Base-by-base conservation (phyloP, 2,888 invertebrate genomes). In the Falcaria lacertinaria region DNA sequence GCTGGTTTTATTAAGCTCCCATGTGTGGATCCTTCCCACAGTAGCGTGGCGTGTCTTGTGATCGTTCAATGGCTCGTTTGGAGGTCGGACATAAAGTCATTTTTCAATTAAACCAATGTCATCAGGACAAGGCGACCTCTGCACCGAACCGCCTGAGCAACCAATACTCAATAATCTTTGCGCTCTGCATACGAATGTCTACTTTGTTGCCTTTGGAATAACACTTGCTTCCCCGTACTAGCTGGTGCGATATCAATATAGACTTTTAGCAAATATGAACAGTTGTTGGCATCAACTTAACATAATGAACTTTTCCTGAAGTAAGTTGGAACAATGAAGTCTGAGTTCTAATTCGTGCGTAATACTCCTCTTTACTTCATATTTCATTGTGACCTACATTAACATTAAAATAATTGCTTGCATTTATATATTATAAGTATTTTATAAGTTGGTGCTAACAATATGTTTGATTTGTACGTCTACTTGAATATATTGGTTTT, bases 61-160 rank as follows among this genome's bases (percentile, higher is more conserved):
- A 58, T 52, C 60, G 60, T 67, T 73, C 69, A 77, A 72, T 71
- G 64, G 69, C 68, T 64, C 66, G 64, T 61, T 68, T 69, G 67
- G 72, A 83, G 83, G 83, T 80, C 84, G 77, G 64, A 66, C 67
- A 61, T 72, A 73, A 80, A 78, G 82, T 82, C 73, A 84, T 85
- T 81, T 84, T 84, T 77, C 84, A 87, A 86, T 86, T 80, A 81
- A 68, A 67, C 60, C 84, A 87, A 86, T 83, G 85, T 82, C 85
- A 81, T 71, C 71, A 74, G 85, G 80, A 79, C 83, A 69, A 50
- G 42, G 44, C 70, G 83, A 77, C 78, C 82, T 81, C 74, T 70
- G 65, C 64, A 60, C 64, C 51, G 64, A 59, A 62, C 61, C 54
- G 59, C 57, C 71, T 69, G 60, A n/a, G 54, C 52, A 63, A 64